Percentiles rank a stretch among this genome's conserved stretches.
Conservation (phyloP, 2,113 vertebrate species). For the Poeciliopsis retropinna region DNA sequence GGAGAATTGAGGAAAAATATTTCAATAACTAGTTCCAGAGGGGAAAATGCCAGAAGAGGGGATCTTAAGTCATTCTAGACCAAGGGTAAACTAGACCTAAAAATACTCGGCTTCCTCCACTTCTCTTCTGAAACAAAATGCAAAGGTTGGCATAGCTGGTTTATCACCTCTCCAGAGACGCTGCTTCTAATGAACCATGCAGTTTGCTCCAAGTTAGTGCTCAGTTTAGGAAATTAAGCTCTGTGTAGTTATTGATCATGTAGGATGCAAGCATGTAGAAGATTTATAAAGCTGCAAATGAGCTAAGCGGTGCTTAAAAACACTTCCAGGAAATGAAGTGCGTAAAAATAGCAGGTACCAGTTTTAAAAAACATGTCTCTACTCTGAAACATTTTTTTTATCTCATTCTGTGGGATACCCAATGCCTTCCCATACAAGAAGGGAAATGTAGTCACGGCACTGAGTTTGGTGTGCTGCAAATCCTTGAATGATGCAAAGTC, state of each 20-base stretch:
- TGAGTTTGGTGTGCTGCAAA: not conserved
- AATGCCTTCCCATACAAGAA: not conserved
- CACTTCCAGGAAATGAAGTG: not conserved
- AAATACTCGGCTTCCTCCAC: constrained; percentile 57
- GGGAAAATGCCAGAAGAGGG: constrained; percentile 64
- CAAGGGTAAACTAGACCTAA: constrained; percentile 69
- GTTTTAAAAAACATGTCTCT: not conserved
- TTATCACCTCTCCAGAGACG: constrained; percentile 58
- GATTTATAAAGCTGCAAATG: constrained; percentile 30
- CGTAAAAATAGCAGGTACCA: not conserved
- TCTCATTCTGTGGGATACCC: not conserved
- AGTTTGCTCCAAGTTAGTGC: constrained; percentile 37
- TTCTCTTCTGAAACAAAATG: constrained; percentile 60
- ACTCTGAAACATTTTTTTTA: not conserved
- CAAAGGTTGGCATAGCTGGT: constrained; percentile 57
- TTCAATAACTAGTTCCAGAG: constrained; percentile 69
- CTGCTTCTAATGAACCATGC: constrained; percentile 54
- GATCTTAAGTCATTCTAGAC: constrained; percentile 68
- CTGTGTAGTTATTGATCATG: constrained; percentile 27
- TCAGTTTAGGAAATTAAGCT: constrained; percentile 56
- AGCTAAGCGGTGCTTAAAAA: not conserved
- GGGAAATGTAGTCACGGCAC: not conserved
- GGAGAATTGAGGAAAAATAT: constrained; percentile 76
- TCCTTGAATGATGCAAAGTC: too few species aligned
- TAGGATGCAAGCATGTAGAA: constrained; percentile 1